Evolutionary conservation across 2,797 vertebrate species (phyloP).

Genomic region (Galago senegalensis): DNA sequence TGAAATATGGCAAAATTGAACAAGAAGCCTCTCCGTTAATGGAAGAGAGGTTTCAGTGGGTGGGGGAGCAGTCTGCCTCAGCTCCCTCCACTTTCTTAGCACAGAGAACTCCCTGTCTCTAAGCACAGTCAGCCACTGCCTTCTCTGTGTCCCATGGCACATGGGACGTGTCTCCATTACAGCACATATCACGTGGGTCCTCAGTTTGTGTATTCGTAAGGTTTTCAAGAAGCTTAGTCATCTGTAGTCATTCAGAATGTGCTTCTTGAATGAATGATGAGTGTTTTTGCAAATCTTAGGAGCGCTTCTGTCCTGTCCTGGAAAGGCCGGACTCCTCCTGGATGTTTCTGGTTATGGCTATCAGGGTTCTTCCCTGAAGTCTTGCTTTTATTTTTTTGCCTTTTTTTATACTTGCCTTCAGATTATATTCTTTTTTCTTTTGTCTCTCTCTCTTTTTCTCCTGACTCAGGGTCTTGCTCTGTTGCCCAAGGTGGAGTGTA

Average conservation of each 20-base stretch:
- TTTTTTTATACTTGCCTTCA: conserved; percentile 52
- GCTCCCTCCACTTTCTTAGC: background rate
- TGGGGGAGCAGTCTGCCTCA: background rate
- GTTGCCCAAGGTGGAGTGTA: background rate
- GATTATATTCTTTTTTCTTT: background rate
- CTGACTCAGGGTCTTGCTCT: background rate
- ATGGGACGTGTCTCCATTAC: fast-evolving
- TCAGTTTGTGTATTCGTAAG: background rate
- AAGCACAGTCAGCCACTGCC: background rate
- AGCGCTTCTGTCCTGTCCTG: background rate
- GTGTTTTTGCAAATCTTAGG: background rate
- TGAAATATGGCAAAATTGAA: background rate
- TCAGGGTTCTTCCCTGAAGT: background rate
- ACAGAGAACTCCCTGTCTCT: background rate
- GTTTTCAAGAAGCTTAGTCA: background rate
- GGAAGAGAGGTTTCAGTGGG: background rate
- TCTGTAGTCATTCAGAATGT: background rate
- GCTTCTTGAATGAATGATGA: background rate
- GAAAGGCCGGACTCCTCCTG: background rate
- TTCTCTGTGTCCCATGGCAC: background rate
- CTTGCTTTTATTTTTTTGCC: background rate
- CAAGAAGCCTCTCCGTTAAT: background rate
- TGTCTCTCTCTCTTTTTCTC: too few relatives aligned
- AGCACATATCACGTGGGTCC: background rate
- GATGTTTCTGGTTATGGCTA: background rate